Base-by-base conservation (phyloP, 2,888 invertebrate species). In the Drosophila formosana region DNA sequence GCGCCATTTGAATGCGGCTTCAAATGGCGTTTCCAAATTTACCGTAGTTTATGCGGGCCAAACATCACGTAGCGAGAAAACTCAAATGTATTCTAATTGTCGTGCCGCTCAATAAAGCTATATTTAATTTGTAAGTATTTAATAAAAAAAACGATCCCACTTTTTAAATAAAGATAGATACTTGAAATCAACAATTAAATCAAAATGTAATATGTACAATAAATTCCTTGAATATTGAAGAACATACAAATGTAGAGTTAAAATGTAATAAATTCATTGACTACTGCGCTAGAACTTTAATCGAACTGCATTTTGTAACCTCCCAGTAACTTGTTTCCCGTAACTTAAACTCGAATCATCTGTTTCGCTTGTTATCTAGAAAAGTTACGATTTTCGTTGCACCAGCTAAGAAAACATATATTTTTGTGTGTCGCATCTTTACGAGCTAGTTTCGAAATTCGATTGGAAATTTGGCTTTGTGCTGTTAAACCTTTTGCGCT, bases 381-480 rank as follows among this genome's bases (percentile, higher is more conserved):
- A 41, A 7, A 55, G 30, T 30, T 43, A 13, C 13, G 5, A 26
- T 34, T 13, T 34, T n/a, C 45, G 23, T 9, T 34, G 13, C 30
- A 25, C n/a, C 30, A 32, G 13, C 37, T 11, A 49, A 25, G 8
- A n/a, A 50, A 28, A 30, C n/a, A 41, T 23, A 41, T 63, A 49
- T 56, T 63, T 79, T 60, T 79, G 61, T 69, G 46, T 64, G 64
- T 68, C 49, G 63, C 69, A 64, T 61, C 56, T 64, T 64, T 53
- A 37, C 28, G 34, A 63, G 6, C 5, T 9, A 26, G 37, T 25
- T 13, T 34, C 55, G 45, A 83, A 74, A 81, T 67, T 71, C 82
- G 82, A 82, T 78, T 82, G 80, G 68, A 72, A 65, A 86, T 82
- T 75, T 66, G 13, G 37, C 57, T 83, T 65, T 61, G 75, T 65